A percentile compares a stretch with the other conserved stretches of the same genome.
Conservation (phyloP, 64 coral and sea anemone genomes). For the Actinia tenebrosa region DNA sequence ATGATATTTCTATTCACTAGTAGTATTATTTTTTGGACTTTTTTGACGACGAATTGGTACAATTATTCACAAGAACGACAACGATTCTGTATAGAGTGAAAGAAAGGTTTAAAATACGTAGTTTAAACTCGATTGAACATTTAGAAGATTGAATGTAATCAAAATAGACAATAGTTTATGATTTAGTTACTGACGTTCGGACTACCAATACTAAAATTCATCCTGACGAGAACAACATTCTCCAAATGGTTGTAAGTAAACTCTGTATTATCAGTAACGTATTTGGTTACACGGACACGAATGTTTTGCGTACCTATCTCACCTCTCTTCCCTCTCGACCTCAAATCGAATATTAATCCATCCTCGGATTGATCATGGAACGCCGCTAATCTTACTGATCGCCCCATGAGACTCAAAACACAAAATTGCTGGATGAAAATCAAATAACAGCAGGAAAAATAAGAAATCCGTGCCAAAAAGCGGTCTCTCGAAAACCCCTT, state of each 20-base stretch:
- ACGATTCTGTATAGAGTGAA: not conserved
- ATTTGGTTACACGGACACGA: not conserved
- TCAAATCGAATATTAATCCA: slow-evolving; percentile 10
- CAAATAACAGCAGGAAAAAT: not conserved
- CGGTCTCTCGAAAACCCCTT: not conserved
- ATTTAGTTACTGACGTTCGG: not conserved
- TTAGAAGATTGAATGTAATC: not conserved
- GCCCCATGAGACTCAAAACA: not conserved
- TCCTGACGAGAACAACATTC: not conserved
- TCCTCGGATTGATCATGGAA: not conserved
- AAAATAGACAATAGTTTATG: not conserved
- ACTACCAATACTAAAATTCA: not conserved
- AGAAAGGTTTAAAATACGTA: not conserved
- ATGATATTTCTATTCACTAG: not conserved
- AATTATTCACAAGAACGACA: too few relatives aligned
- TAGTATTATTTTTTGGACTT: too few relatives aligned
- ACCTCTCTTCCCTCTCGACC: not conserved
- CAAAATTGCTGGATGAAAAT: not conserved
- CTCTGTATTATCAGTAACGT: not conserved
- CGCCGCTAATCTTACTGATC: slow-evolving; percentile 12
- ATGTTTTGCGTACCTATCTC: not conserved
- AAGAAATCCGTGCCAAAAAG: not conserved
- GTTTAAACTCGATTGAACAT: not conserved
- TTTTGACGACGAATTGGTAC: too few relatives aligned
- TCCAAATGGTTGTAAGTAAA: not conserved